Conservation (phyloP, 2,797 vertebrate species). For the Todus mexicanus region DNA sequence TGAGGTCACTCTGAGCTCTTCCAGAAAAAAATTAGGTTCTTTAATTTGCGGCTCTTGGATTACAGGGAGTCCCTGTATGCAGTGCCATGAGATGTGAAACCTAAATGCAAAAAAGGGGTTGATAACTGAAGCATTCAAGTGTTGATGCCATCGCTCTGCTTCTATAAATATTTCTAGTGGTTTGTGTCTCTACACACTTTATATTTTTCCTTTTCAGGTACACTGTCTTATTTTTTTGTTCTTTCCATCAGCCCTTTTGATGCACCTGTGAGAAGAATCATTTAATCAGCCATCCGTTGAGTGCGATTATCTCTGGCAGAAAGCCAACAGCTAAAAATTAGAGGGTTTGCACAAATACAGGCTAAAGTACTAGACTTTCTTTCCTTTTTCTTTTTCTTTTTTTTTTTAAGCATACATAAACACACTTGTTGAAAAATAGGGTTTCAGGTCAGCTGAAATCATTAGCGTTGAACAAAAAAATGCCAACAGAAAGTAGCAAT, state of each 20-base stretch:
- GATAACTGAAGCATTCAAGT: accelerated
- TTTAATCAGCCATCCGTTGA: neutral
- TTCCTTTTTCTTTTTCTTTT: too few relatives aligned
- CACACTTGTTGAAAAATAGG: neutral
- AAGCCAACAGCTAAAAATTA: neutral
- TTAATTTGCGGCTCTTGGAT: neutral
- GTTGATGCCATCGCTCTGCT: accelerated
- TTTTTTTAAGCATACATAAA: neutral
- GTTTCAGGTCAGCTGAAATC: neutral
- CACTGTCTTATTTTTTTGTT: neutral
- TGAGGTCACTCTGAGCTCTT: neutral
- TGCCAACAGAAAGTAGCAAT: neutral
- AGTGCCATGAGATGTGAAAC: neutral
- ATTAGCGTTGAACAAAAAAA: neutral
- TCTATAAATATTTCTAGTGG: neutral
- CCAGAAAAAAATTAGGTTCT: neutral
- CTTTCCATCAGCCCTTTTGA: neutral
- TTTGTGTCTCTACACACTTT: neutral
- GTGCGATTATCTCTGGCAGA: neutral
- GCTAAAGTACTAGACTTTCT: neutral
- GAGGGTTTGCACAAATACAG: neutral
- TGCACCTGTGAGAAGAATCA: neutral
- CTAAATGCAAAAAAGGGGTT: neutral
- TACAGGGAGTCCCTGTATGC: accelerated
- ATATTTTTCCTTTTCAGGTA: neutral